Evolutionary conservation across 2,797 vertebrate genomes (phyloP).

Genomic region (Cheirogaleus major): DNA sequence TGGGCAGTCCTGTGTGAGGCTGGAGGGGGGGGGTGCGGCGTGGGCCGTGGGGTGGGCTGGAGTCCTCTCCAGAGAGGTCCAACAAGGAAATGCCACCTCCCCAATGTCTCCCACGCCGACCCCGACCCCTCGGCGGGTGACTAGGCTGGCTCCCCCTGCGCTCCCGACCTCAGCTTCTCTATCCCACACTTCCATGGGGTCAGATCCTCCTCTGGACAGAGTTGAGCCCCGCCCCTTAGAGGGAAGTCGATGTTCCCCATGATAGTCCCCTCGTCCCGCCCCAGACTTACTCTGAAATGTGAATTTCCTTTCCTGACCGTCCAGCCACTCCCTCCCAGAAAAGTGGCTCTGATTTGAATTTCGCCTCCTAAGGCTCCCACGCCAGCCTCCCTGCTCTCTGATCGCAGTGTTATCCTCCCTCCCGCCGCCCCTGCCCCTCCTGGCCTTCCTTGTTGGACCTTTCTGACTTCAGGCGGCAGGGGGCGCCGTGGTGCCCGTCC

Average conservation of each 20-base stretch:
- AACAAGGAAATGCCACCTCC: conserved; percentile 47
- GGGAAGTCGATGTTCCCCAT: not conserved
- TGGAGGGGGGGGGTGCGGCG: not conserved
- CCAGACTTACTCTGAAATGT: conserved; percentile 72
- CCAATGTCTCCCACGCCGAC: not conserved
- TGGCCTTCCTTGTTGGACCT: conserved; percentile 61
- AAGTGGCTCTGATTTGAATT: not conserved
- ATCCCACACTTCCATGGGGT: not conserved
- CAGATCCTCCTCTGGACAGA: conserved; percentile 8
- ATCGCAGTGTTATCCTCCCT: conserved; percentile 21
- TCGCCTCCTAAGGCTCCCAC: not conserved
- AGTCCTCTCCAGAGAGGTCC: conserved; percentile 44
- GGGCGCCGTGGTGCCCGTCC: conserved; percentile 52
- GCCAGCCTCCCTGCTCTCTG: not conserved
- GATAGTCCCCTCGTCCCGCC: not conserved
- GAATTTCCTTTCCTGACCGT: conserved; percentile 39
- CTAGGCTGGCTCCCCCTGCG: not conserved
- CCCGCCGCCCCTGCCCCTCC: not conserved
- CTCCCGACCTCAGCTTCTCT: not conserved
- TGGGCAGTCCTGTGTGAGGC: not conserved
- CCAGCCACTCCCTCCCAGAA: not conserved
- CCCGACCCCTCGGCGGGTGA: not conserved
- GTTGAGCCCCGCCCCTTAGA: conserved; percentile 7
- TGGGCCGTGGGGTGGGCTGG: not conserved
- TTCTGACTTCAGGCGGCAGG: conserved; percentile 63